Evolutionary conservation across 2,888 invertebrate species (phyloP).

Genomic region (Orthosia gracilis): DNA sequence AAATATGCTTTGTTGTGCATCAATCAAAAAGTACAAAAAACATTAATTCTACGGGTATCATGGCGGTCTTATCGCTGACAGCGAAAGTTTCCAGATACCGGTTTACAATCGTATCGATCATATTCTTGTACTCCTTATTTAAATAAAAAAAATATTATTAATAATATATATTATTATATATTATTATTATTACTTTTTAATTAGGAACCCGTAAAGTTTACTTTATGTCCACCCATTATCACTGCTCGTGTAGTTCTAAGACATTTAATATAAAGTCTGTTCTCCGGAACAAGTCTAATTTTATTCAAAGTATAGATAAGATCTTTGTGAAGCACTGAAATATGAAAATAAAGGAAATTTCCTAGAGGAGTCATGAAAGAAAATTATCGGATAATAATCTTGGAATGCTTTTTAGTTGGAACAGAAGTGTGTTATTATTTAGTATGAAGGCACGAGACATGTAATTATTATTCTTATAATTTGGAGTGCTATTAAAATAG

Average conservation of each 20-base stretch:
- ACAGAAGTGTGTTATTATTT: neutral
- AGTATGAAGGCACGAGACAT: neutral
- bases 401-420: neutral
- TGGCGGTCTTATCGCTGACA: too few species aligned
- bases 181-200: too few species aligned
- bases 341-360: slow-evolving; percentile 34
- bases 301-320: slow-evolving; percentile 46
- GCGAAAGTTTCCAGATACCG: too few species aligned
- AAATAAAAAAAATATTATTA: too few species aligned
- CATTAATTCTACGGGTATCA: too few species aligned
- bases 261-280: slow-evolving; percentile 33
- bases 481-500: too few species aligned
- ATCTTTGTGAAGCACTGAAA: slow-evolving; percentile 32
- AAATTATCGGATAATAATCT: neutral
- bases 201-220: neutral
- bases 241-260: neutral
- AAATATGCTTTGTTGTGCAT: too few species aligned
- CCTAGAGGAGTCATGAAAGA: neutral
- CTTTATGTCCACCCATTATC: slow-evolving; percentile 8
- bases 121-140: too few species aligned
- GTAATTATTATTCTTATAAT: too few species aligned
- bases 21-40: too few species aligned
- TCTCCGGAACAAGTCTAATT: slow-evolving; percentile 23
- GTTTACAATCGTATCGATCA: too few species aligned
- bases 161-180: too few species aligned